Evolutionary conservation across 2,797 vertebrate genomes (phyloP).

Genomic region (Catharus ustulatus): DNA sequence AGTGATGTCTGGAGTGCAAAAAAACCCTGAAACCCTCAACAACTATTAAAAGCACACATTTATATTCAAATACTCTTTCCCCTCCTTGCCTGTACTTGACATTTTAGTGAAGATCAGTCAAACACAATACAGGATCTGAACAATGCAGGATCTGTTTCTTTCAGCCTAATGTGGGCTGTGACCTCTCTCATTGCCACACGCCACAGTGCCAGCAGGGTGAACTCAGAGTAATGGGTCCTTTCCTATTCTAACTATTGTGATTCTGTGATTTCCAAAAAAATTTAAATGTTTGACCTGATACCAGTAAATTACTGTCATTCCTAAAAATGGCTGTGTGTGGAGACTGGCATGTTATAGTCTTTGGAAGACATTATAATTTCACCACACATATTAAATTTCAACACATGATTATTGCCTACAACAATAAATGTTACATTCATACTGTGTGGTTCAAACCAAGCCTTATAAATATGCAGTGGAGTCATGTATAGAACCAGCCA

Average conservation of each 20-base stretch:
- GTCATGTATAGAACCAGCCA: not conserved
- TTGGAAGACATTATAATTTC: not conserved
- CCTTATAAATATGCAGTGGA: constrained; percentile 36
- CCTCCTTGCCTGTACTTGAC: constrained; percentile 20
- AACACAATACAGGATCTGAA: not conserved
- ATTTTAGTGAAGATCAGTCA: constrained; percentile 33
- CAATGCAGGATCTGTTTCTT: constrained; percentile 16
- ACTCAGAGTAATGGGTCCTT: not conserved
- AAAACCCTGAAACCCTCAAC: not conserved
- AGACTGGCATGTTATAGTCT: not conserved
- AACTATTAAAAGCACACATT: constrained; percentile 30
- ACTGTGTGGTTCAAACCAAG: not conserved
- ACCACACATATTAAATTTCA: not conserved
- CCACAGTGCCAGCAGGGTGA: not conserved
- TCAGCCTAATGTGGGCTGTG: not conserved
- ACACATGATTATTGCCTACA: not conserved
- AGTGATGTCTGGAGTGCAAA: not conserved
- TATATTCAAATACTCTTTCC: constrained; percentile 34
- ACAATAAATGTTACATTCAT: constrained; percentile 31
- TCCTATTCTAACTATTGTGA: not conserved
- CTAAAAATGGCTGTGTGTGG: not conserved
- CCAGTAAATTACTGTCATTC: not conserved
- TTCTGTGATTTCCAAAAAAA: not conserved
- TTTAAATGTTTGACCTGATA: not conserved
- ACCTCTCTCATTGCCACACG: not conserved